Evolutionary conservation across 2,113 vertebrate genomes (phyloP).

Genomic region (Neolamprologus variostigma): DNA sequence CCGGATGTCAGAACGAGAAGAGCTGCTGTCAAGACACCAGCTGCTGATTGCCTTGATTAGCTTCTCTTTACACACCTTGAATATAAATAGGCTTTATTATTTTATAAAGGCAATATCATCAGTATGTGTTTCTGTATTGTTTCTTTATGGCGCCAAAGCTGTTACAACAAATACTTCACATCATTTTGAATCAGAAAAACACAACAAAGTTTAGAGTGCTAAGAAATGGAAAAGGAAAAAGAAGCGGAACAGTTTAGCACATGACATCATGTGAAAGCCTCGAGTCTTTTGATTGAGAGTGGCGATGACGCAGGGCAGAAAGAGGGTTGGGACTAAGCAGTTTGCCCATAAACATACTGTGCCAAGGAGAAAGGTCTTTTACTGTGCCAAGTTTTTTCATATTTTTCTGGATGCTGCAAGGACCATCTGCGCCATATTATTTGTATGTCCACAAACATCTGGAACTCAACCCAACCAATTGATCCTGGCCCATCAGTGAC

Average conservation of each 20-base stretch:
- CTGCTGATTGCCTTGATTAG: constrained; percentile 47
- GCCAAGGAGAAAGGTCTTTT: constrained; percentile 32
- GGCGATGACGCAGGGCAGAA: background rate
- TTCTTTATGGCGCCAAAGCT: background rate
- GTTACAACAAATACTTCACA: background rate
- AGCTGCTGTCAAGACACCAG: constrained; percentile 31
- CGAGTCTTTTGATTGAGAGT: background rate
- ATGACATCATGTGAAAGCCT: background rate
- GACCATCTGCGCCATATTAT: constrained; percentile 5
- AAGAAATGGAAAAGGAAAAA: background rate
- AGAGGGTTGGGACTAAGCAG: background rate
- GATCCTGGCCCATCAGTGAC: constrained; percentile 25
- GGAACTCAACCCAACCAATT: constrained; percentile 40
- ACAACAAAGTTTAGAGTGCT: background rate
- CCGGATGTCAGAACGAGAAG: constrained; percentile 13
- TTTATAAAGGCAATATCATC: background rate
- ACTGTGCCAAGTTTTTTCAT: constrained; percentile 44
- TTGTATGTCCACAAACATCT: constrained; percentile 57
- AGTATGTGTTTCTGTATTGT: background rate
- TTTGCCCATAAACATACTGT: background rate
- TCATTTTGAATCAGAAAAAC: background rate
- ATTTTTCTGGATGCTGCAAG: constrained; percentile 39
- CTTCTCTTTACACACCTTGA: background rate
- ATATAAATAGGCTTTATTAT: background rate
- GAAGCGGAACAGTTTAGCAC: background rate